A percentile compares a stretch with the other conserved stretches of the same genome.
Evolutionary conservation across 2,888 invertebrate species (phyloP).

Genomic region (Aleiodes leptofemur): DNA sequence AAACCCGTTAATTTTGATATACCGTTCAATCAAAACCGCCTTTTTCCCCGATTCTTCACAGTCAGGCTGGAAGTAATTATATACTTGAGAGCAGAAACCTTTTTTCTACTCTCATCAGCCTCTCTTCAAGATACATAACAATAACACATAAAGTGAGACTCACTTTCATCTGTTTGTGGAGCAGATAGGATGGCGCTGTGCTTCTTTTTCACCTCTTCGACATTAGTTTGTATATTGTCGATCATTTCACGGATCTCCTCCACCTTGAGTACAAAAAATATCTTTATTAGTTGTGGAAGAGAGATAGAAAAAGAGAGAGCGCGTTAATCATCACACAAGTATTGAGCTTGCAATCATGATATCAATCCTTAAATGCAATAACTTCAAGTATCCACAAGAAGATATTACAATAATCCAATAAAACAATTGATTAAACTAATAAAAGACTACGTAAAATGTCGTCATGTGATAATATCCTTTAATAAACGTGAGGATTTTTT

Average conservation of each 20-base stretch:
- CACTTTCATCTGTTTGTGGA: conserved; percentile 99
- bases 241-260: conserved; percentile 99
- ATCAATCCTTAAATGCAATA: neutral
- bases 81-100: too few relatives aligned
- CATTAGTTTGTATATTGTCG: conserved; percentile 99
- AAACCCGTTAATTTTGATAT: too few relatives aligned
- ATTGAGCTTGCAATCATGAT: neutral
- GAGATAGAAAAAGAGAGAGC: neutral
- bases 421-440: neutral
- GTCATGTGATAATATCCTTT: neutral
- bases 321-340: neutral
- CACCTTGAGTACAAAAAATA: conserved; percentile 80
- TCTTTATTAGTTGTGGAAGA: neutral
- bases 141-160: conserved; percentile 76
- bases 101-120: neutral
- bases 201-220: conserved; percentile 99
- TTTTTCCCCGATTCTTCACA: too few relatives aligned
- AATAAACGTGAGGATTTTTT: conserved; percentile 16
- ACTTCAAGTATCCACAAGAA: neutral
- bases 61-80: too few relatives aligned
- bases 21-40: too few relatives aligned
- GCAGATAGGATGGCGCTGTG: conserved; percentile 99
- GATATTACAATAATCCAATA: too few relatives aligned
- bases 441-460: neutral
- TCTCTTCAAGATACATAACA: neutral